These are phyloP conservation scores for Sebastes kiyomatsui DNA, from an alignment of 2,797 vertebrate genomes.

Conservation along the genomic window DNA sequence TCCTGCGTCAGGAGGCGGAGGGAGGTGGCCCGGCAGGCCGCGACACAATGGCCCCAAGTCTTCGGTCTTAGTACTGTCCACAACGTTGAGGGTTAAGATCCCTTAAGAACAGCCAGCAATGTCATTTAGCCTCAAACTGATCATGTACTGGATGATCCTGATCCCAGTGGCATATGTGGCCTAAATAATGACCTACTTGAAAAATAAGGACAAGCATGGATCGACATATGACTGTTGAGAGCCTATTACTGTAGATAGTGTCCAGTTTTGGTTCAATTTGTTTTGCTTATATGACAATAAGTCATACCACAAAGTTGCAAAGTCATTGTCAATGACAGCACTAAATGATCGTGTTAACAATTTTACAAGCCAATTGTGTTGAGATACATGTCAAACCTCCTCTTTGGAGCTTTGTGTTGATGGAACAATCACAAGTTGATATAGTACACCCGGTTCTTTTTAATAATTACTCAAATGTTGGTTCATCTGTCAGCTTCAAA, in stretches of 20 bases:
- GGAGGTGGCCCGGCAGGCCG: background rate
- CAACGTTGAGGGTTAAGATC: slow-evolving; percentile 2
- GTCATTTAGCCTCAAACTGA: background rate
- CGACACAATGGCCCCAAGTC: slow-evolving; percentile 29
- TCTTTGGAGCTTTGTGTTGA: background rate
- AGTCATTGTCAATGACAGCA: background rate
- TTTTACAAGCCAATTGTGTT: background rate
- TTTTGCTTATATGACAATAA: background rate
- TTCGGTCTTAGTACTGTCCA: slow-evolving; percentile 8
- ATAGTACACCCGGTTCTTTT: background rate
- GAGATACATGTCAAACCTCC: background rate
- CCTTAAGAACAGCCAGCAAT: background rate
- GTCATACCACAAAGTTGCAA: background rate
- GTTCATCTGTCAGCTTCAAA: background rate
- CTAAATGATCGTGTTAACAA: background rate
- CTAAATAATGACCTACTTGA: background rate
- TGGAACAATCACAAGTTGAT: background rate
- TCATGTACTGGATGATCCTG: background rate
- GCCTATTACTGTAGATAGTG: background rate
- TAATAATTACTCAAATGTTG: background rate
- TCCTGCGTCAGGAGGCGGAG: slow-evolving; percentile 51
- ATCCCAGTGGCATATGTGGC: background rate
- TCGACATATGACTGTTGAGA: background rate
- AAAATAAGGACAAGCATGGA: background rate
- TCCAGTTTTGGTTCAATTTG: background rate